phyloP scores from a whole-genome alignment of 2,888 invertebrate species.

The Heliconius charithonia region DNA sequence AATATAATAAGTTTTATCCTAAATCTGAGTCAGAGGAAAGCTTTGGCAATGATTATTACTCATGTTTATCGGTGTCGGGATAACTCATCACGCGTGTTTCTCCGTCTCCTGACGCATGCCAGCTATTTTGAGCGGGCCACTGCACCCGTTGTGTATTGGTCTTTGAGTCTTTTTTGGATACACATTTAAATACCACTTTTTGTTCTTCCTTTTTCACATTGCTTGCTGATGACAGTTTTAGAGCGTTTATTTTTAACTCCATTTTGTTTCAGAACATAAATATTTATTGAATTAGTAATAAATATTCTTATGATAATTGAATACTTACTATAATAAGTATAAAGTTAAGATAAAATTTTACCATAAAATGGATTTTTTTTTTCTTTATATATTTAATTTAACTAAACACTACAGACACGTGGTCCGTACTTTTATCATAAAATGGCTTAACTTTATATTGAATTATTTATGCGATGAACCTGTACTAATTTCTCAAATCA shows the following conservation, averaged over 20 bases:
- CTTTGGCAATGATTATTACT: slow-evolving; percentile 73
- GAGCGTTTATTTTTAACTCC: slow-evolving; percentile 38
- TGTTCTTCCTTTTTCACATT: slow-evolving; percentile 19
- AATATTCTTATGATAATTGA: not conserved
- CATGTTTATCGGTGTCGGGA: slow-evolving; percentile 71
- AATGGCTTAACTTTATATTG: not conserved
- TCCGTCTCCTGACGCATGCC: slow-evolving; percentile 69
- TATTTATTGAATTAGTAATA: not conserved
- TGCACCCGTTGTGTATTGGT: slow-evolving; percentile 47
- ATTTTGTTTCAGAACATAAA: not conserved
- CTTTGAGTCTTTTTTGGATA: slow-evolving; percentile 37
- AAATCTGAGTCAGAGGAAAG: slow-evolving; percentile 60
- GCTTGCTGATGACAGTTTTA: slow-evolving; percentile 32
- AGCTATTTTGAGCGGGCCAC: slow-evolving; percentile 64
- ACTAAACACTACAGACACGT: too few relatives aligned
- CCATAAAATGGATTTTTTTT: not conserved
- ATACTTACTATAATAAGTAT: not conserved
- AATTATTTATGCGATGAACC: not conserved
- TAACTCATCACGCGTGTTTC: slow-evolving; percentile 67
- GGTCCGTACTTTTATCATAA: not conserved
- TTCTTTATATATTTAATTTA: too few relatives aligned
- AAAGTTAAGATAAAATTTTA: not conserved
- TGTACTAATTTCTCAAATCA: not conserved
- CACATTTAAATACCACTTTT: slow-evolving; percentile 32
- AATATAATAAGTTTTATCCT: slow-evolving; percentile 34